Conservation (phyloP, 2,888 invertebrate genomes). For the Diplolepis rosae region DNA sequence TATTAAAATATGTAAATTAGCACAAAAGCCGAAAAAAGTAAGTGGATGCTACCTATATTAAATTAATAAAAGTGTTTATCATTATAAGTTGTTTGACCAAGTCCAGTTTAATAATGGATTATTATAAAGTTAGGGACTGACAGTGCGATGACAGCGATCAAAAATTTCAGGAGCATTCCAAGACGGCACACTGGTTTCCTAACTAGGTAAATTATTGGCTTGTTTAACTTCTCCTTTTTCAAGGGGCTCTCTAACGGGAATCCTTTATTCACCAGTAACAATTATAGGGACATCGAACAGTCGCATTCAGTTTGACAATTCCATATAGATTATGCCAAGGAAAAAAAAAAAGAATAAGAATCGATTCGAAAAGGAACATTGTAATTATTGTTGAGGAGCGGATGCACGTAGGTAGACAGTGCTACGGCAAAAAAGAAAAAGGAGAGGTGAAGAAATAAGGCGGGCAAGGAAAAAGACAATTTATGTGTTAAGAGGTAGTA, state of each 20-base stretch:
- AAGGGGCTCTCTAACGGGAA: constrained; percentile 42
- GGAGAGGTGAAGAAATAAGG: no score
- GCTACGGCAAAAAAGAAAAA: no score
- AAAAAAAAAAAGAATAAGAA: constrained; percentile 46
- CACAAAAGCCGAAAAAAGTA: no score
- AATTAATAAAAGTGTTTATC: no score
- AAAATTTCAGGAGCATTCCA: background rate
- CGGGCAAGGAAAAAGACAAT: no score
- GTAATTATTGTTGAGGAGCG: constrained; percentile 42
- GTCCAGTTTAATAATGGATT: no score
- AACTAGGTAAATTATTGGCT: constrained; percentile 42
- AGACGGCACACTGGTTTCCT: background rate
- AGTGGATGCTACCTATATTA: no score
- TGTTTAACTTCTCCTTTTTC: background rate
- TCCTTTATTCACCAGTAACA: constrained; percentile 44
- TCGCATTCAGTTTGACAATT: constrained; percentile 31
- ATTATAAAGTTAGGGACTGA: no score
- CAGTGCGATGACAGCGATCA: background rate
- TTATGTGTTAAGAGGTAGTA: no score
- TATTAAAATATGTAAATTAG: no score
- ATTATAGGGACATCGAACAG: constrained; percentile 39
- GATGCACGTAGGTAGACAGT: background rate
- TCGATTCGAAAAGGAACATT: constrained; percentile 41
- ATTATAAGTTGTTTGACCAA: no score
- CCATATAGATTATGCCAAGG: constrained; percentile 47